Evolutionary conservation across 2,888 invertebrate species (phyloP), one percentile per base, ranked within the genome.

Genomic region (Lithophane leautieri): DNA sequence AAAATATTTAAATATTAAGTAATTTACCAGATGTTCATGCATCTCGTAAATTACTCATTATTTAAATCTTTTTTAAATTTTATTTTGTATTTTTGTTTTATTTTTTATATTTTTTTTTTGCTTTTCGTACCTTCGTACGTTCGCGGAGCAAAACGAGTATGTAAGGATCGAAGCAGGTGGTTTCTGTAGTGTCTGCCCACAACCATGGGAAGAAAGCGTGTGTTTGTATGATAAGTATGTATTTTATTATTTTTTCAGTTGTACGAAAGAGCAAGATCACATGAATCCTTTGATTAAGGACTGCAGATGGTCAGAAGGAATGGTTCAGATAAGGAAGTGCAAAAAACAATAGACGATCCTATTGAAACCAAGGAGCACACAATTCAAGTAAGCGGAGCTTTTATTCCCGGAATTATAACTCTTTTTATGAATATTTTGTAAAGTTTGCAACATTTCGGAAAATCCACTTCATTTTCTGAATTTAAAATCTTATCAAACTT

Each of bases 1-100:
- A 88, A 71, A 50, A 52, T 68, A 58, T 58, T 28, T 28, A 28
- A n/a, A n/a, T n/a, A n/a, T n/a, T n/a, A n/a, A n/a, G n/a, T n/a
- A n/a, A 58, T 28, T 58, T 58, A 56, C 16, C 25, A 58, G 16
- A 7, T 58, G 14, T n/a, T n/a, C n/a, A n/a, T n/a, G n/a, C n/a
- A n/a, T n/a, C n/a, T n/a, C n/a, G n/a, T n/a, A n/a, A n/a, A n/a
- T n/a, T n/a, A n/a, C n/a, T n/a, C n/a, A n/a, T n/a, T n/a, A n/a
- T n/a, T n/a, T n/a, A n/a, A n/a, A n/a, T n/a, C n/a, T n/a, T n/a
- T n/a, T n/a, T n/a, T n/a, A n/a, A n/a, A n/a, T n/a, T n/a, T n/a
- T n/a, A n/a, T n/a, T n/a, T n/a, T n/a, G n/a, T n/a, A n/a, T n/a
- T n/a, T n/a, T n/a, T n/a, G n/a, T n/a, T n/a, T n/a, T n/a, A n/a